phyloP scores from a whole-genome alignment of 2,797 vertebrate species.

The Discoglossus pictus region DNA sequence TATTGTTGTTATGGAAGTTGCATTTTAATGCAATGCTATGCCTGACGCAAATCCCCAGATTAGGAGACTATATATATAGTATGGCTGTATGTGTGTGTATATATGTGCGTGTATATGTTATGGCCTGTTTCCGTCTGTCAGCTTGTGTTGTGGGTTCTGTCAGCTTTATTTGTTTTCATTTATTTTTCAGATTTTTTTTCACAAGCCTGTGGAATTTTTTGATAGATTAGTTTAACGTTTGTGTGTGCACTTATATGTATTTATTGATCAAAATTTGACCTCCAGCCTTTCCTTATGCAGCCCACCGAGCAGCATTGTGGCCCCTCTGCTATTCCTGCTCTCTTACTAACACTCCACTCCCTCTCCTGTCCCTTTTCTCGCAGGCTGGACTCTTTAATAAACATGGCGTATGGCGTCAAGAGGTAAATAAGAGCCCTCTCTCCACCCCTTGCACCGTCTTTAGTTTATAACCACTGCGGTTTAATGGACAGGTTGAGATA shows the following conservation, averaged over 20 bases:
- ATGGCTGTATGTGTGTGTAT: not conserved
- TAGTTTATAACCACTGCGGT: conserved; percentile 20
- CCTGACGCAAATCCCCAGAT: too few relatives aligned
- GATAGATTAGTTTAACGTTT: too few relatives aligned
- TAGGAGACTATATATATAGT: not conserved
- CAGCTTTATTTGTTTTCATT: not conserved
- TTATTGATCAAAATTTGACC: too few relatives aligned
- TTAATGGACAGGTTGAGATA: conserved; percentile 30
- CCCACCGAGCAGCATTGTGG: conserved; percentile 16
- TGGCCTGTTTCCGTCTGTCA: not conserved
- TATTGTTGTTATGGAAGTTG: too few relatives aligned
- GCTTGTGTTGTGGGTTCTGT: not conserved
- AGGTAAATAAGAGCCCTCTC: conserved; percentile 81
- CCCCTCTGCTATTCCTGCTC: conserved; percentile 23
- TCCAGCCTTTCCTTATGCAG: not conserved
- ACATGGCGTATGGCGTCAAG: conserved; percentile 96
- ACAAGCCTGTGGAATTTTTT: too few relatives aligned
- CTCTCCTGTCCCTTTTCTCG: conserved; percentile 80
- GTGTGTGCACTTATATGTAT: too few relatives aligned
- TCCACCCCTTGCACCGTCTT: not conserved
- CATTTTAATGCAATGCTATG: too few relatives aligned
- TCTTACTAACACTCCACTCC: conserved; percentile 82
- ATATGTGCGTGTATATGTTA: not conserved
- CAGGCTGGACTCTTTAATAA: conserved; percentile 99
- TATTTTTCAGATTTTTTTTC: too few relatives aligned